A percentile compares a stretch with the other conserved stretches of the same genome.
phyloP scores from a whole-genome alignment of 2,888 invertebrate species.

The Aplocera efformata region DNA sequence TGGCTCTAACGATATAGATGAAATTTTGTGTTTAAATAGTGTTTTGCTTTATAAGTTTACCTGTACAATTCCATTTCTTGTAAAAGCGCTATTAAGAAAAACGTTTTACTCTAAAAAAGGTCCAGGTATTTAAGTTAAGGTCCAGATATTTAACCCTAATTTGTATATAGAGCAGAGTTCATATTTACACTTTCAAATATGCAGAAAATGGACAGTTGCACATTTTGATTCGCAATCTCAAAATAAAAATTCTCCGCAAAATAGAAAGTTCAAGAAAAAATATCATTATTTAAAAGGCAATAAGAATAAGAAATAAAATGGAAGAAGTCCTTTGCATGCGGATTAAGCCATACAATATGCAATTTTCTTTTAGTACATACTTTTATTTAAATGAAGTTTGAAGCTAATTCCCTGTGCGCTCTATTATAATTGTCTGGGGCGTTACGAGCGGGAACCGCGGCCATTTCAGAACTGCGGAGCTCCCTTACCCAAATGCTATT shows the following conservation, averaged over 20 bases:
- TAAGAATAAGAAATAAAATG: constrained; percentile 11
- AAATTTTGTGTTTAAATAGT: no score
- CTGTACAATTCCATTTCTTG: no score
- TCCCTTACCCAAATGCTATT: constrained; percentile 24
- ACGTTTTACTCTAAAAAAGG: no score
- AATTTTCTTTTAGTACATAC: constrained; percentile 33
- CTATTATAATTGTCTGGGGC: constrained; percentile 40
- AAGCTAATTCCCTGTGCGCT: constrained; percentile 38
- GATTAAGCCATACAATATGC: constrained; percentile 26
- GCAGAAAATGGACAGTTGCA: no score
- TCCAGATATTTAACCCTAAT: no score
- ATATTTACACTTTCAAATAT: no score
- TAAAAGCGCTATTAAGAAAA: no score
- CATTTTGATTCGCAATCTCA: not conserved
- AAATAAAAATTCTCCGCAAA: not conserved
- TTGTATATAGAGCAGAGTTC: no score
- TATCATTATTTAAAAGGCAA: constrained; percentile 5
- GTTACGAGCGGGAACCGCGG: constrained; percentile 23
- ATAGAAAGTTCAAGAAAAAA: constrained; percentile 9
- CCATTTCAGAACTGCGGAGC: constrained; percentile 26
- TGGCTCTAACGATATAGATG: no score
- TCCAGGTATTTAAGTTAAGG: no score
- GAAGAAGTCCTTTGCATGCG: constrained; percentile 22
- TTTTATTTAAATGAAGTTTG: constrained; percentile 44
- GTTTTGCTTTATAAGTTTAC: no score